Base-by-base conservation (phyloP, 1,140 invertebrate species). In the Tribolium castaneum region DNA sequence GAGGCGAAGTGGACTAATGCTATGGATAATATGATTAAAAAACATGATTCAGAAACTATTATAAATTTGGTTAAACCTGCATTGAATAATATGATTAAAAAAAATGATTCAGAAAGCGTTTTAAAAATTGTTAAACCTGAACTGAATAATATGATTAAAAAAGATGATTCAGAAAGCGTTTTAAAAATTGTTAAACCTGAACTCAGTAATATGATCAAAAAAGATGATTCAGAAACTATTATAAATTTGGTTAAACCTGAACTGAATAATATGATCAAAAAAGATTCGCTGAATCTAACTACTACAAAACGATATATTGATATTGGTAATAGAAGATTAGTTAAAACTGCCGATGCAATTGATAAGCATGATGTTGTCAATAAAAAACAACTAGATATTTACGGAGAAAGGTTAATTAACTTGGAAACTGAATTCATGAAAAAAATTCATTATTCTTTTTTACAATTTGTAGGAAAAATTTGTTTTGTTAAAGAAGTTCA, bases 301-400 rank as follows among this genome's bases (percentile, higher is more conserved):
- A 35, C 74, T 66, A 76, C 74, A 62, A 76, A 76, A 62, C n/a
- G 35, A 76, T 76, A 66, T 76, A 76, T 76, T 22, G 59, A 76
- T 76, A 76, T 76, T 66, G 45, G 74, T 76, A 76, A 76, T 76
- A 76, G 74, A 76, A 76, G 74, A 76, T 66, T 76, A 76, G 74
- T 76, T 62, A 76, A 59, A 56, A 73, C 71, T 73, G 71, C 71
- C 16, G 70, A 72, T 73, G 71, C 71, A 73, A 50, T 73, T 73
- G 71, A 73, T 73, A 73, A 73, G 49, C 25, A 73, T 73, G 71
- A 54, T 73, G 71, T 54, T 73, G 71, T 73, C 71, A 73, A 73
- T 73, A 73, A 73, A 73, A 19, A 19, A 73, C 71, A 73, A 73
- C 71, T 73, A 73, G 62, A 70, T 70, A 35, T 49, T 72, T 72